phyloP scores from a whole-genome alignment of 35 echinoderm and acorn worm genomes.

The Ptychodera flava region DNA sequence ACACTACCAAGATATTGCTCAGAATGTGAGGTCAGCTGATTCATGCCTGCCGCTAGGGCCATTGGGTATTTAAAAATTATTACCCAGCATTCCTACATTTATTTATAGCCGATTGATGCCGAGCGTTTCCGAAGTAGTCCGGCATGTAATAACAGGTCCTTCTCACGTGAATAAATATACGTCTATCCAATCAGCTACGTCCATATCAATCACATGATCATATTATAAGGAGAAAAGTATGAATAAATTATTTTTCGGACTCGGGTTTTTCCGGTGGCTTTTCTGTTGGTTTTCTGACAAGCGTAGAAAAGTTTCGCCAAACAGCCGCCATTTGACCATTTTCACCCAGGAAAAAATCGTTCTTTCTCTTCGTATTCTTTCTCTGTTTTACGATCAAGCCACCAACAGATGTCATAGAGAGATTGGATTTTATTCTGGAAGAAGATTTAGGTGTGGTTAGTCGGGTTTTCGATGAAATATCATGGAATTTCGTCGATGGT shows the following conservation, averaged over 20 bases:
- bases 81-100: slow-evolving; percentile 67
- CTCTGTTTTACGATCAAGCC: neutral
- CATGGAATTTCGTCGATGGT: slow-evolving; percentile 24
- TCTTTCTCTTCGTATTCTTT: slow-evolving; percentile 29
- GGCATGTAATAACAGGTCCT: slow-evolving; percentile 46
- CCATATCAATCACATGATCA: slow-evolving; percentile 7
- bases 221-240: slow-evolving; percentile 78
- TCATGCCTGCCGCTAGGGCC: slow-evolving; percentile 51
- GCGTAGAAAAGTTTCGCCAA: slow-evolving; percentile 98
- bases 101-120: slow-evolving; percentile 43
- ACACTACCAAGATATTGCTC: neutral
- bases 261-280: slow-evolving; percentile 99
- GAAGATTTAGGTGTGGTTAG: slow-evolving; percentile 39
- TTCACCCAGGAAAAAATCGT: slow-evolving; percentile 58
- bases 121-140: slow-evolving; percentile 46
- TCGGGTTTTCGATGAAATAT: slow-evolving; percentile 47
- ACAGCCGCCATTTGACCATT: slow-evolving; percentile 97
- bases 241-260: slow-evolving; percentile 75
- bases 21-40: neutral
- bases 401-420: neutral
- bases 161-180: slow-evolving; percentile 21
- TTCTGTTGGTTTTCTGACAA: slow-evolving; percentile 86
- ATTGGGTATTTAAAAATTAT: slow-evolving; percentile 96
- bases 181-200: slow-evolving; percentile 25
- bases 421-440: slow-evolving; percentile 55